phyloP scores from a whole-genome alignment of 2,888 invertebrate species.

The Lordiphosa andalusiaca region DNA sequence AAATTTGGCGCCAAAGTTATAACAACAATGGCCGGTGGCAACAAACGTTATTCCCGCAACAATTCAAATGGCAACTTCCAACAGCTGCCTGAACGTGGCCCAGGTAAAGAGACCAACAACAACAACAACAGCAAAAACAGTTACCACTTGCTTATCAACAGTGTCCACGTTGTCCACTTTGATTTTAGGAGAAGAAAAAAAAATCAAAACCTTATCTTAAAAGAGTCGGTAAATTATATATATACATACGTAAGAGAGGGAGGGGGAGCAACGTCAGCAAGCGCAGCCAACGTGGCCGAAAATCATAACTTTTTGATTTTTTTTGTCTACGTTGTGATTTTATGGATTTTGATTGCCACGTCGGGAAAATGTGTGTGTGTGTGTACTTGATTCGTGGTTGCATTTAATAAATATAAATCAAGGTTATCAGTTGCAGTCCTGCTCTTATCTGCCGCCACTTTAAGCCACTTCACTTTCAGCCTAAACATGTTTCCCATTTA shows the following conservation, averaged over 20 bases:
- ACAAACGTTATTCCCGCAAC: conserved; percentile 75
- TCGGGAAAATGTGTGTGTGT: conserved; percentile 4
- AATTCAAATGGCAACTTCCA: conserved; percentile 77
- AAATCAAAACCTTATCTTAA: conserved; percentile 24
- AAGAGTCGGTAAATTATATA: conserved; percentile 41
- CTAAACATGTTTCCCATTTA: conserved; percentile 48
- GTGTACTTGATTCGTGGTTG: not conserved
- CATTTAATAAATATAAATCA: conserved; percentile 42
- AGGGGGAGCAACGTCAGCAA: conserved; percentile 57
- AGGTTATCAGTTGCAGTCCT: conserved; percentile 48
- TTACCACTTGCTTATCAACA: conserved; percentile 19
- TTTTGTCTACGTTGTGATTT: conserved; percentile 16
- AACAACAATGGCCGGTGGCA: conserved; percentile 78
- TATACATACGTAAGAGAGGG: conserved; percentile 21
- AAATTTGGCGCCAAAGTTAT: conserved; percentile 1
- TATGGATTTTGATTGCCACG: conserved; percentile 25
- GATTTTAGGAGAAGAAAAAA: conserved; percentile 26
- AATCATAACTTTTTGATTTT: conserved; percentile 18
- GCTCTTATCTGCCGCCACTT: conserved; percentile 10
- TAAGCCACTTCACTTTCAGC: conserved; percentile 62
- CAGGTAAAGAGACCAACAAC: conserved; percentile 73
- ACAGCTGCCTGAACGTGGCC: conserved; percentile 80
- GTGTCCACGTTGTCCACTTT: conserved; percentile 37
- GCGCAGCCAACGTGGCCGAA: conserved; percentile 59
- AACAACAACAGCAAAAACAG: not conserved